These are phyloP conservation scores for Nannospalax galili DNA, from an alignment of 2,113 vertebrate species.

Conservation along the genomic window DNA sequence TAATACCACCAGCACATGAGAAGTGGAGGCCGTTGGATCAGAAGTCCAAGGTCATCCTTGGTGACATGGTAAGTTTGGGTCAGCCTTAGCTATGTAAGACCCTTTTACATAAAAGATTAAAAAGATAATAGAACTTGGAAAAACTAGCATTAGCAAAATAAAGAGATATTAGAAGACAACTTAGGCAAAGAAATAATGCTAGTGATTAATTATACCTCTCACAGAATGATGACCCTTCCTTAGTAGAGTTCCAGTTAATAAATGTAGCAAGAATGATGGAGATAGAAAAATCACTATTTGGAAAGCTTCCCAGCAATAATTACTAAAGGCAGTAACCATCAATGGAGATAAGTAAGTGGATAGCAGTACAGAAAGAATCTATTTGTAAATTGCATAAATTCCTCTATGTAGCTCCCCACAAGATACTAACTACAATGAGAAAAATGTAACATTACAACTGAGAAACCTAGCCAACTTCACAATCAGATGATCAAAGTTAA, in stretches of 20 bases:
- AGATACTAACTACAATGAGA: neutral
- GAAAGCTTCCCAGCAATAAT: neutral
- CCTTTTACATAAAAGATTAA: neutral
- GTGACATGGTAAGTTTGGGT: too few relatives aligned
- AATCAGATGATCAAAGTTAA: neutral
- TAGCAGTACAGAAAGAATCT: neutral
- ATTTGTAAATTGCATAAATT: neutral
- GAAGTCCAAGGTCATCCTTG: too few relatives aligned
- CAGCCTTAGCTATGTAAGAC: too few relatives aligned
- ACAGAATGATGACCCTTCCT: neutral
- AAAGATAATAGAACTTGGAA: neutral
- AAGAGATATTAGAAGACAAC: neutral
- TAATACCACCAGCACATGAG: too few relatives aligned
- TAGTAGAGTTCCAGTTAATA: neutral
- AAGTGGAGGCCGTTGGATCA: too few relatives aligned
- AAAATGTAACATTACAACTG: neutral
- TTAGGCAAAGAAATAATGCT: neutral
- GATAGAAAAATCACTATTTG: neutral
- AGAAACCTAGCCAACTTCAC: neutral
- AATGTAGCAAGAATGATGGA: neutral
- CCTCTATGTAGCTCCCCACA: neutral
- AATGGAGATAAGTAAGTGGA: neutral
- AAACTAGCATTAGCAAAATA: neutral
- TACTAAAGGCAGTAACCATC: neutral
- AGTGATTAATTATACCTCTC: neutral